phyloP scores from a whole-genome alignment of 2,797 vertebrate species.

The Phrynocephalus guinanensis region DNA sequence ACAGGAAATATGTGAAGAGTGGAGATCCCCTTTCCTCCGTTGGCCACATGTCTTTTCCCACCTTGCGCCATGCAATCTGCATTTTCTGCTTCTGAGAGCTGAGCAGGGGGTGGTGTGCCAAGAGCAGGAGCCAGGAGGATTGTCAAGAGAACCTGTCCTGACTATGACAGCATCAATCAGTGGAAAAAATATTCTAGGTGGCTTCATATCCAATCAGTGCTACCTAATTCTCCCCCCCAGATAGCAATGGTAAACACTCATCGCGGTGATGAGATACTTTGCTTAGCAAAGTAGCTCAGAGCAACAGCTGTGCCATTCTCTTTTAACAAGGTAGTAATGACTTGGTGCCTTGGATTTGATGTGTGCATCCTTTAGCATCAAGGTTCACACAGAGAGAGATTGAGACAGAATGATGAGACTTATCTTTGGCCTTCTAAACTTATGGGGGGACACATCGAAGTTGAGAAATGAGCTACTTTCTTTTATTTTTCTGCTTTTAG shows the following conservation, averaged over 20 bases:
- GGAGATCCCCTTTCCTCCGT: not conserved
- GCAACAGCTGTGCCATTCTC: slow-evolving; percentile 47
- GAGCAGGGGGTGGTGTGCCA: not conserved
- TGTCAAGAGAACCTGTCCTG: not conserved
- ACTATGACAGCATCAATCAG: not conserved
- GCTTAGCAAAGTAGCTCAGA: not conserved
- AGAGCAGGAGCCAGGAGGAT: not conserved
- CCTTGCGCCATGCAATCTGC: not conserved
- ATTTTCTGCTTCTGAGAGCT: not conserved
- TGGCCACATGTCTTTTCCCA: not conserved
- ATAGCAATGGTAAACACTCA: not conserved
- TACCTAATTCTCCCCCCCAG: not conserved
- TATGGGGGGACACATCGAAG: no score
- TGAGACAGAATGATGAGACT: no score
- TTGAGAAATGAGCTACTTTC: no score
- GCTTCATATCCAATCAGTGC: not conserved
- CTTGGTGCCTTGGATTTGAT: slow-evolving; percentile 38
- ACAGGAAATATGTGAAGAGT: not conserved
- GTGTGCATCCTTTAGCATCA: not conserved
- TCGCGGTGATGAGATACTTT: slow-evolving; percentile 27
- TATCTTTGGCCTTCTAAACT: no score
- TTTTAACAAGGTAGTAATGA: slow-evolving; percentile 43
- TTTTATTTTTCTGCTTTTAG: no score
- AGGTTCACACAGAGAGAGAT: no score
- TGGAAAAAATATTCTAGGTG: not conserved